Evolutionary conservation across 1,140 invertebrate species (phyloP).

Genomic region (Hyles vespertilio): DNA sequence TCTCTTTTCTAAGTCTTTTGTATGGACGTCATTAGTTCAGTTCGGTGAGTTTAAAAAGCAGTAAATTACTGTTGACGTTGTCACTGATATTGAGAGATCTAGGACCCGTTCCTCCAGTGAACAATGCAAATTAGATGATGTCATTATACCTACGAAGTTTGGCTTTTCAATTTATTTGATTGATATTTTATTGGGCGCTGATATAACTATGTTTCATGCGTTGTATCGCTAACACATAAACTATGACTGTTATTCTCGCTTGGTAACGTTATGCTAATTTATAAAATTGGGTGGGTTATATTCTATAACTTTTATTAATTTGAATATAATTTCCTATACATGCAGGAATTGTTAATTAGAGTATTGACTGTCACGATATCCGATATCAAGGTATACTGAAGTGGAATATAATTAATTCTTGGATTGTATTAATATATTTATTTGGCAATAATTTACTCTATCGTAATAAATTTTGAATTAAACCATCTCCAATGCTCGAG

Average conservation of each 20-base stretch:
- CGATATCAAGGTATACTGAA: too few species aligned
- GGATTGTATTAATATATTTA: too few species aligned
- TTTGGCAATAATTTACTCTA: not conserved
- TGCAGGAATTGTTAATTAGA: too few species aligned
- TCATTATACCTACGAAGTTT: constrained; percentile 8
- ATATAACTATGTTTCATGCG: not conserved
- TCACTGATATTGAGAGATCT: not conserved
- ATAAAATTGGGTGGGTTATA: too few species aligned
- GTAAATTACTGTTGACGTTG: constrained; percentile 5
- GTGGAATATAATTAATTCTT: too few species aligned
- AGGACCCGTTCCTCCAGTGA: constrained; percentile 1
- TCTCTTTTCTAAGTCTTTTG: constrained; percentile 40
- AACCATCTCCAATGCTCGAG: too few species aligned
- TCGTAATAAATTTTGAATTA: not conserved
- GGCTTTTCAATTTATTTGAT: constrained; percentile 4
- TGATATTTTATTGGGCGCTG: not conserved
- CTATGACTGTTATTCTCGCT: not conserved
- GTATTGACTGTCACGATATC: too few species aligned
- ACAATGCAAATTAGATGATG: constrained; percentile 12
- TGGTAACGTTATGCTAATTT: too few species aligned
- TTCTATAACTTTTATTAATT: too few species aligned
- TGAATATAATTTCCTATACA: too few species aligned
- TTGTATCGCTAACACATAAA: not conserved
- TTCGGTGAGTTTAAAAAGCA: constrained; percentile 1
- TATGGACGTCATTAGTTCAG: constrained; percentile 27